Evolutionary conservation across 2,888 invertebrate species (phyloP), one percentile per base, ranked within the genome.

Genomic region (Agriopis leucophaearia): DNA sequence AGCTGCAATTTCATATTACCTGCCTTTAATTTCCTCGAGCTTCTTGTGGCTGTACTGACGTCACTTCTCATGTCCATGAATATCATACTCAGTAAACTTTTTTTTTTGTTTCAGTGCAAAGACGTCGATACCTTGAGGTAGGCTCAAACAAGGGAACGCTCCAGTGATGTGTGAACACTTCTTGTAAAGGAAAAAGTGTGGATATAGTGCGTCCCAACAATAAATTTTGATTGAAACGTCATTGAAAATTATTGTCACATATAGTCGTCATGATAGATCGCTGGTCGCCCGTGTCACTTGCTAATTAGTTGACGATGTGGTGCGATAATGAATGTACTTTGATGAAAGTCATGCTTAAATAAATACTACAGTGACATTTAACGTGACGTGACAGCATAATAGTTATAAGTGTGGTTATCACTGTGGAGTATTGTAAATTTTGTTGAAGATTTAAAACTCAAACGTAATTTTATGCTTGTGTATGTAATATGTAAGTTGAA

Each of bases 71-170:
- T 13, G 5, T 45, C 5, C 1, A 8, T 8, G 6, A 4, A 45
- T 2, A 10, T 16, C 5, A 12, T 48, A 12, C 3, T 69, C 54
- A 16, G 50, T 55, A 27, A 66, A 35, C 44, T 44, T 27, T 8
- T 56, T 35, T 56, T 59, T 51, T 54, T 88, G 86, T 92, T 91
- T 27, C 90, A 92, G 92, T 68, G 89, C 83, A 45, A 92, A 92
- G 74, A 89, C 92, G n/a, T 90, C 91, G 61, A 78, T 92, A 81
- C 91, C 92, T 78, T 92, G 92, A 92, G 91, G 88, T 58, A 84
- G 88, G 81, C 79, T 78, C 54, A 80, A 78, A 61, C 83, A 84
- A 72, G 82, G 83, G 69, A 77, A 79, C 44, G 74, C 77, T 74
- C 82, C 85, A 50, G 77, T 76, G 57, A 82, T 88, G 54, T 84